Evolutionary conservation across 2,888 invertebrate species (phyloP).

Genomic region (Smittia aterrima): DNA sequence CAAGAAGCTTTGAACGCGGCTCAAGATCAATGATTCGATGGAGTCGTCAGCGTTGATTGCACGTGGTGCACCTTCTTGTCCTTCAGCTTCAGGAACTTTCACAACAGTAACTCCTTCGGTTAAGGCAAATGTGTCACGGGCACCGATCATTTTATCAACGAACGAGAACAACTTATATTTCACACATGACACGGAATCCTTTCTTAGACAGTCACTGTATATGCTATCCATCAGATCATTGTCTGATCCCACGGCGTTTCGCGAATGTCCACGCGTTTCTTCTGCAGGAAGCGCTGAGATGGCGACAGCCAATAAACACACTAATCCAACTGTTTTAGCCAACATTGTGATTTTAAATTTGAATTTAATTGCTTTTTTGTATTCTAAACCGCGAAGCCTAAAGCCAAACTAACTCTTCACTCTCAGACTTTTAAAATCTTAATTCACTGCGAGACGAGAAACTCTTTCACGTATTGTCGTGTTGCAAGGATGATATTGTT

Average conservation of each 20-base stretch:
- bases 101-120: constrained; percentile 83
- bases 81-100: constrained; percentile 67
- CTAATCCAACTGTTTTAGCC: constrained; percentile 56
- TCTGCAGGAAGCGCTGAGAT: constrained; percentile 67
- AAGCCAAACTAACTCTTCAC: constrained; percentile 22
- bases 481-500: constrained; percentile 56
- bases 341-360: constrained; percentile 49
- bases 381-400: constrained; percentile 18
- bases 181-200: constrained; percentile 80
- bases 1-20: constrained; percentile 72
- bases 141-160: constrained; percentile 79
- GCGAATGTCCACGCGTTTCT: constrained; percentile 61
- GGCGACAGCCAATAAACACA: constrained; percentile 57
- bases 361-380: constrained; percentile 38
- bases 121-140: constrained; percentile 75
- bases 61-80: constrained; percentile 73
- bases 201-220: constrained; percentile 74
- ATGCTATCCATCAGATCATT: constrained; percentile 77
- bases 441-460: constrained; percentile 34
- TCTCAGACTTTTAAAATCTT: not conserved
- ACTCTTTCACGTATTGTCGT: constrained; percentile 50
- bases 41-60: constrained; percentile 64
- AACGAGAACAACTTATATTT: constrained; percentile 84
- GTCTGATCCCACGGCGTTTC: constrained; percentile 65
- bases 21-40: constrained; percentile 63